Base-by-base conservation (phyloP, 37 sponge, comb jelly and placozoan genomes). In the Axinella damicornis region DNA sequence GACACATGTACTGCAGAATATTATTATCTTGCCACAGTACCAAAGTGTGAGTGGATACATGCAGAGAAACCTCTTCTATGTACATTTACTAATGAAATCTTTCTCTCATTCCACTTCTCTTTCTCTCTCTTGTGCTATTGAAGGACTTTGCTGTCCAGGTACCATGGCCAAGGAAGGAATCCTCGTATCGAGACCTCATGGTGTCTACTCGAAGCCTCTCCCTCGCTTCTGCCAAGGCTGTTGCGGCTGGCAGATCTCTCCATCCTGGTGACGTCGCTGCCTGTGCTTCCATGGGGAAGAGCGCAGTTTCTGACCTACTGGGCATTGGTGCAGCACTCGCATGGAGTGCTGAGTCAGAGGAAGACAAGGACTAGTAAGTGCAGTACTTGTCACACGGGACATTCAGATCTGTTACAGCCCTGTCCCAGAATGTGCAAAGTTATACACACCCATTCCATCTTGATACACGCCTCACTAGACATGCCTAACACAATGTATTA, bases 231-330 rank as follows among this genome's bases (percentile, higher is more conserved):
- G 55, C 53, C 24, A 38, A 74, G 34, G 27, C 55, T 52, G 76
- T 74, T 9, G 5, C 12, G 2, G 76, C 76, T 31, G 53, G 53
- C 56, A 53, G 21, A 24, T 52, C 6, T 6, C 34, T 21, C 25
- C 53, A 33, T 22, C 55, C 6, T 34, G 76, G 5, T 28, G 90
- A 89, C 35, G 75, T 78, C 16, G 70, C 66, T 12, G 84, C 73
- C 4, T 78, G 85, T 27, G 90, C 79, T 2, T 66, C 85, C 80
- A 72, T 84, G 79, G 85, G 90, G 38, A 55, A 79, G 21, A 77
- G 83, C 14, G 90, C 90, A 1, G 41, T 85, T 16, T 40, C 77
- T 11, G 74, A 85, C 30, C 61, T 89, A 84, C 57, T 89, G 73
- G 69, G 15, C 17, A 75, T 61, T 52, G 40, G 71, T 65, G 79